Percentiles rank a stretch among this genome's conserved stretches.
phyloP scores from a whole-genome alignment of 1,140 invertebrate genomes.

The Drosophila nikananu region DNA sequence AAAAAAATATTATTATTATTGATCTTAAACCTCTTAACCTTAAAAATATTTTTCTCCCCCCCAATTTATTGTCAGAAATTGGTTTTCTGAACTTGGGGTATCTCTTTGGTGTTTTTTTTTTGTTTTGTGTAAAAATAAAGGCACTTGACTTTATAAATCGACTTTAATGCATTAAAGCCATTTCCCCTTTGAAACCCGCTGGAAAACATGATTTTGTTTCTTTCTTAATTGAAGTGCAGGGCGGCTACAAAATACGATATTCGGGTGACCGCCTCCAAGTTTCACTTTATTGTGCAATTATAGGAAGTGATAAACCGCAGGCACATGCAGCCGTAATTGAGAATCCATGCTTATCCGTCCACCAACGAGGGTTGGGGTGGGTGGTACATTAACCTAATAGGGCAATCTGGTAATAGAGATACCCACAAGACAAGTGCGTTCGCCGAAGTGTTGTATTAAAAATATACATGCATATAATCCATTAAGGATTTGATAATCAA shows the following conservation, averaged over 20 bases:
- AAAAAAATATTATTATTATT: no score
- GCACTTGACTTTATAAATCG: slow-evolving; percentile 41
- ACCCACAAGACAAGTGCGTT: slow-evolving; percentile 22
- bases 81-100: slow-evolving; percentile 14
- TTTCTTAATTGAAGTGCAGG: slow-evolving; percentile 22
- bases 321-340: slow-evolving; percentile 41
- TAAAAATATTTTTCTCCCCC: not conserved
- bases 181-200: slow-evolving; percentile 4
- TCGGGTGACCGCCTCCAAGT: slow-evolving; percentile 29
- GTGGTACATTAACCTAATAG: slow-evolving; percentile 34
- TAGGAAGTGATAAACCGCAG: slow-evolving; percentile 44
- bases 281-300: slow-evolving; percentile 39
- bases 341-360: slow-evolving; percentile 33
- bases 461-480: slow-evolving; percentile 28
- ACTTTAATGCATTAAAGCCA: slow-evolving; percentile 10
- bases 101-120: slow-evolving; percentile 20
- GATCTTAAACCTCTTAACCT: not conserved
- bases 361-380: slow-evolving; percentile 9
- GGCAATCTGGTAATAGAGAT: slow-evolving; percentile 39
- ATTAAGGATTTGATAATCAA: slow-evolving; percentile 41
- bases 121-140: slow-evolving; percentile 18
- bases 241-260: slow-evolving; percentile 2
- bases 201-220: slow-evolving; percentile 16
- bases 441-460: slow-evolving; percentile 36
- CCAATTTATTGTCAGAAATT: not conserved